phyloP scores from a whole-genome alignment of 2,113 vertebrate species.

The Aramus guarauna region DNA sequence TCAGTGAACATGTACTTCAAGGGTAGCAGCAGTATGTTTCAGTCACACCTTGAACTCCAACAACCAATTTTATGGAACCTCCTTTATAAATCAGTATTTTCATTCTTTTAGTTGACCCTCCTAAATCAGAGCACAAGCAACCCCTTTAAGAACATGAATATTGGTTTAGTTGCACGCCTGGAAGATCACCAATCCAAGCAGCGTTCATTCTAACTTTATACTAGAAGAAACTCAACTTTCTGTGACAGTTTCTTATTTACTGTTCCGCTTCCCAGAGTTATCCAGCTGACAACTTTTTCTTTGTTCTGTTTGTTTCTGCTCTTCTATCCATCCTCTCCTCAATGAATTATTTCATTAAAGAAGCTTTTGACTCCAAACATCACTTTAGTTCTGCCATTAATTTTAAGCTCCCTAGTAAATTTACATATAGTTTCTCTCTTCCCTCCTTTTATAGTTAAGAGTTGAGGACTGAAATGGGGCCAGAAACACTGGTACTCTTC shows the following conservation, averaged over 20 bases:
- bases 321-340: background rate
- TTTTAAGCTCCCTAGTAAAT: background rate
- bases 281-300: background rate
- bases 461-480: background rate
- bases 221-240: background rate
- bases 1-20: background rate
- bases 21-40: background rate
- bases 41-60: background rate
- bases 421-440: background rate
- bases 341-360: background rate
- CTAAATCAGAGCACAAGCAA: background rate
- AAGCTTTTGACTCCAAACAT: background rate
- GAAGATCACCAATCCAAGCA: background rate
- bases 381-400: background rate
- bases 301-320: background rate
- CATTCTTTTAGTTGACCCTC: background rate
- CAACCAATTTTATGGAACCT: background rate
- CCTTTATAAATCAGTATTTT: background rate
- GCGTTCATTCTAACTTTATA: background rate
- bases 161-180: background rate
- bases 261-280: background rate
- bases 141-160: background rate
- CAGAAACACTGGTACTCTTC: background rate
- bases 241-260: background rate
- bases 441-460: background rate